Evolutionary conservation across 2,888 invertebrate genomes (phyloP).

Genomic region (Microplitis deprimator): DNA sequence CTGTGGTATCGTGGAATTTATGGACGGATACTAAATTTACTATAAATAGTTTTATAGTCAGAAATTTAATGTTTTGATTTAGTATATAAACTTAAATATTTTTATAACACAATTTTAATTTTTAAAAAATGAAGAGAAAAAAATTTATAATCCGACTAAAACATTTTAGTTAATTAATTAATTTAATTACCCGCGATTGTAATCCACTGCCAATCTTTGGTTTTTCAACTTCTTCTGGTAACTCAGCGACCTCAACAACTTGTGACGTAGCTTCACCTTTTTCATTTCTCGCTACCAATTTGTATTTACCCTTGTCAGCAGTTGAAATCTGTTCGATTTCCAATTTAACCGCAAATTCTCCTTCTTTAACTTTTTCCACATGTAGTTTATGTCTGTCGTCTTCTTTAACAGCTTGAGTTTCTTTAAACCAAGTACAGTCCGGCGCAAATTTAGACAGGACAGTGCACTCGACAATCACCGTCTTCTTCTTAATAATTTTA

Average conservation of each 20-base stretch:
- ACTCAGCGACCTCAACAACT: constrained; percentile 87
- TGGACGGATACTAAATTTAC: background rate
- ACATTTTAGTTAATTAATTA: background rate
- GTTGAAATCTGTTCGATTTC: constrained; percentile 89
- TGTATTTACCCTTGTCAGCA: constrained; percentile 90
- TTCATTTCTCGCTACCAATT: constrained; percentile 91
- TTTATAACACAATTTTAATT: background rate
- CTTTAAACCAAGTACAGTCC: constrained; percentile 94
- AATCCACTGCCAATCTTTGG: constrained; percentile 86
- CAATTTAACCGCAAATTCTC: constrained; percentile 91
- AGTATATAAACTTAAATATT: background rate
- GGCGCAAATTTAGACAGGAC: constrained; percentile 95
- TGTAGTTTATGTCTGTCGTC: constrained; percentile 83
- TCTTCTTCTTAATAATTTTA: constrained; percentile 92
- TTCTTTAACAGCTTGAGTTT: constrained; percentile 83
- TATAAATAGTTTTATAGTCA: background rate
- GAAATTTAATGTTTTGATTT: constrained; percentile 26
- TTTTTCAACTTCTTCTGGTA: constrained; percentile 84
- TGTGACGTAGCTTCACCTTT: constrained; percentile 94
- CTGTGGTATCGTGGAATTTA: background rate
- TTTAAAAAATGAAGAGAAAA: constrained; percentile 15
- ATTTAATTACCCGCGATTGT: constrained; percentile 79
- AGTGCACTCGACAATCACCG: constrained; percentile 93
- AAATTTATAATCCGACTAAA: constrained; percentile 35
- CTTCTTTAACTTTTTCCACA: constrained; percentile 87